These are phyloP conservation scores for Ptychobarbus kaznakovi DNA, from an alignment of 2,797 vertebrate genomes.

Conservation along the genomic window DNA sequence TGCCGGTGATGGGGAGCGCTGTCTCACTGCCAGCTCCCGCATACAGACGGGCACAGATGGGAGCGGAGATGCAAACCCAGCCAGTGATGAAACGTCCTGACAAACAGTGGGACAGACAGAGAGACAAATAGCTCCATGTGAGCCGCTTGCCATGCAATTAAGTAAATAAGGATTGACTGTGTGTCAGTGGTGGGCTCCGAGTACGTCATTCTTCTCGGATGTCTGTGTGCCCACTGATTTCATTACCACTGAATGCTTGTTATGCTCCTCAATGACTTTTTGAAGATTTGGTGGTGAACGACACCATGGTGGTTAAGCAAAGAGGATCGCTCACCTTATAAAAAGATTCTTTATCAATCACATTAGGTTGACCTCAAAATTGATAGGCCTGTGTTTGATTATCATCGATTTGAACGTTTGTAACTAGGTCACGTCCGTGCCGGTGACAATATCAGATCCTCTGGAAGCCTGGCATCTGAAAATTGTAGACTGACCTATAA, in stretches of 20 bases:
- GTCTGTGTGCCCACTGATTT: slow-evolving; percentile 62
- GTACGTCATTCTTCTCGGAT: slow-evolving; percentile 56
- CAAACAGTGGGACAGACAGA: slow-evolving; percentile 65
- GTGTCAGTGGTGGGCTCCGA: slow-evolving; percentile 58
- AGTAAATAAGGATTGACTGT: slow-evolving; percentile 69
- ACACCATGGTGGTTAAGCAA: slow-evolving; percentile 40
- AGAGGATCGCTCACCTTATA: slow-evolving; percentile 40
- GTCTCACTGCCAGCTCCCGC: slow-evolving; percentile 60
- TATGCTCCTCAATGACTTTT: slow-evolving; percentile 61
- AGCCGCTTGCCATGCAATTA: slow-evolving; percentile 68
- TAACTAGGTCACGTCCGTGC: slow-evolving; percentile 25
- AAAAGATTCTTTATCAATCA: slow-evolving; percentile 39
- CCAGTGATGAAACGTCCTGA: slow-evolving; percentile 66
- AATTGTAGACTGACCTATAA: slow-evolving; percentile 47
- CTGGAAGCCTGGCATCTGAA: slow-evolving; percentile 24
- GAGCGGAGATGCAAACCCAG: slow-evolving; percentile 56
- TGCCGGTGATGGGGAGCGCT: slow-evolving; percentile 57
- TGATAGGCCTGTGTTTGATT: slow-evolving; percentile 19
- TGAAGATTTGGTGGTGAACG: slow-evolving; percentile 56
- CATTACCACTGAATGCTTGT: slow-evolving; percentile 61
- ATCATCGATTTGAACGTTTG: not conserved
- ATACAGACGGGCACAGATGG: slow-evolving; percentile 64
- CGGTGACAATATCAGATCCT: not conserved
- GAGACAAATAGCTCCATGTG: slow-evolving; percentile 64
- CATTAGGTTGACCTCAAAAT: slow-evolving; percentile 41